Evolutionary conservation across 2,797 vertebrate species (phyloP).

Genomic region (Oryzias sinensis): DNA sequence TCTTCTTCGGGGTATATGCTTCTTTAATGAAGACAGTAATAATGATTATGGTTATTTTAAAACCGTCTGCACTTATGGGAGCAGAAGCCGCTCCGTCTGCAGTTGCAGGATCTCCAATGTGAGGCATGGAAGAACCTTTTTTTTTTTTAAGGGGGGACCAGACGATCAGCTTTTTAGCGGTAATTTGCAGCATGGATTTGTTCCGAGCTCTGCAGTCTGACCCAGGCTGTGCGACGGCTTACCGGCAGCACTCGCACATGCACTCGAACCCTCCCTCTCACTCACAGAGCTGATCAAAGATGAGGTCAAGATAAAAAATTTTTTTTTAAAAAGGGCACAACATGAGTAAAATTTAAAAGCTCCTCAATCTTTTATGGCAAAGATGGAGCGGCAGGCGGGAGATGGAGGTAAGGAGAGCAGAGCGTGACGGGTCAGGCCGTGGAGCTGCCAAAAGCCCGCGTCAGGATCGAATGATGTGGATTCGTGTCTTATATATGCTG

Average conservation of each 20-base stretch:
- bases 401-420: slow-evolving; percentile 19
- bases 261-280: slow-evolving; percentile 4
- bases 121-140: slow-evolving; percentile 1
- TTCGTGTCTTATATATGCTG: slow-evolving; percentile 30
- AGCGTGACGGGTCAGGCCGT: slow-evolving; percentile 27
- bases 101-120: slow-evolving; percentile 17
- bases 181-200: slow-evolving; percentile 1
- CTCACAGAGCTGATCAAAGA: slow-evolving; percentile 47
- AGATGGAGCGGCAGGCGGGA: slow-evolving; percentile 18
- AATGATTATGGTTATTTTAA: slow-evolving; percentile 75
- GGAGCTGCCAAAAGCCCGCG: slow-evolving; percentile 17
- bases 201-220: slow-evolving; percentile 4
- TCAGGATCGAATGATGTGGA: slow-evolving; percentile 21
- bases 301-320: slow-evolving; percentile 35
- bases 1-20: slow-evolving; percentile 70
- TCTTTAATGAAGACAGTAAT: slow-evolving; percentile 75
- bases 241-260: slow-evolving; percentile 13
- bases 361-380: slow-evolving; percentile 45
- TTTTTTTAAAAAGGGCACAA: slow-evolving; percentile 27
- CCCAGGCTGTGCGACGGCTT: slow-evolving; percentile 1
- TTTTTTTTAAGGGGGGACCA: too few relatives aligned
- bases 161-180: too few relatives aligned
- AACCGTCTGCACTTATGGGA: slow-evolving; percentile 46
- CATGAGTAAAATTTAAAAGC: slow-evolving; percentile 37
- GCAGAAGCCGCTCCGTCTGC: slow-evolving; percentile 27